Base-by-base conservation (phyloP, 2,113 vertebrate species). In the Chlamydotis undulata region DNA sequence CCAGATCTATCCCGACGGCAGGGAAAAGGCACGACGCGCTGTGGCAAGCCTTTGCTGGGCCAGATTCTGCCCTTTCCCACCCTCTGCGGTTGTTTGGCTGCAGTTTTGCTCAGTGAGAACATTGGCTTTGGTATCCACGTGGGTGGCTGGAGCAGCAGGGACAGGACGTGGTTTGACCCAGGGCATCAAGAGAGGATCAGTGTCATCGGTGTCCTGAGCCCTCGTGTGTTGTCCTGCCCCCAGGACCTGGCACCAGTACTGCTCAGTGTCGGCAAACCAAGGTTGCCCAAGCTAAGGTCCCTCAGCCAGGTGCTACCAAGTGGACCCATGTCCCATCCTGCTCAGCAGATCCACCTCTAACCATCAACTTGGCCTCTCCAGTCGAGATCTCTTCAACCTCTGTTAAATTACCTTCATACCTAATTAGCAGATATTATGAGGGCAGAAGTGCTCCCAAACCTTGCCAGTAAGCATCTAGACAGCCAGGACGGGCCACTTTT, bases 91-190 rank as follows among this genome's bases (percentile, higher is more conserved):
- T 45, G 31, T 43, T 49, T 52, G 31, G 35, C 53, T 59, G 56
- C 28, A 13, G 37, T 61, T 89, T 47, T 75, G 14, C 15, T 68
- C 52, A 33, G 22, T n/a, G 49, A 73, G 56, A 88, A 43, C 45
- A 19, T 29, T 0, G 0, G 50, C 39, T 67, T 88, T 37, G 11
- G n/a, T 19, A 28, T 26, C 33, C 67, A 12, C 1, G 0, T 19
- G 33, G 49, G 57, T 47, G 37, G 65, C 52, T 35, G 35, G 31
- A 83, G 31, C 37, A 59, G 52, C 23, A 68, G 26, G 28, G 43
- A 47, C 0, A 0, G 53, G 23, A 50, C 0, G 0, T 21, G 43
- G 31, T 37, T 70, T 57, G 73, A 77, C 10, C 15, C 8, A 33
- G 19, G 43, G 4, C 50, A 64, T 5, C 26, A 24, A 50, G 37